phyloP scores from a whole-genome alignment of 1,140 invertebrate genomes.

The Bombus cullumanus region DNA sequence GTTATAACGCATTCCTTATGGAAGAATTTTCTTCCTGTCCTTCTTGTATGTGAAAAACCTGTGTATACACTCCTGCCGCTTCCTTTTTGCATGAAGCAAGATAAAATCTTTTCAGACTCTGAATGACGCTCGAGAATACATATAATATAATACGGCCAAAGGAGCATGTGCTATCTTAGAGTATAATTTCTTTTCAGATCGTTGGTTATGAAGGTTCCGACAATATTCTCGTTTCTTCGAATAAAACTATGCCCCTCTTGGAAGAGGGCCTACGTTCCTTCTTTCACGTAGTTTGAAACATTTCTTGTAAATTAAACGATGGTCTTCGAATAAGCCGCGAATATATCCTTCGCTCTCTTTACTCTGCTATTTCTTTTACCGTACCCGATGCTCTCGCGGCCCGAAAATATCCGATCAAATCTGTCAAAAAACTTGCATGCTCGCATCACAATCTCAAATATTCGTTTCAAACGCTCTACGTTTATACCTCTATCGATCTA shows the following conservation, averaged over 20 bases:
- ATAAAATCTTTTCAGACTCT: constrained; percentile 4
- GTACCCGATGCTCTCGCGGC: rapidly evolving
- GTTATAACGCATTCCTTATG: too few relatives aligned
- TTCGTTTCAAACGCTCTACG: background rate
- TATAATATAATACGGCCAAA: background rate
- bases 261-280: background rate
- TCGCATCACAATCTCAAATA: background rate
- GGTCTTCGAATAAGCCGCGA: background rate
- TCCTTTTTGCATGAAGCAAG: background rate
- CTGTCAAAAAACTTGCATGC: too few relatives aligned
- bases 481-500: background rate
- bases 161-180: background rate
- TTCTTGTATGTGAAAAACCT: background rate
- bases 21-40: too few relatives aligned
- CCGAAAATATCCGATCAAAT: background rate
- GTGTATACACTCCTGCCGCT: background rate
- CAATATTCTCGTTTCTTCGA: background rate
- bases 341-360: too few relatives aligned
- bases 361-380: background rate
- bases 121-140: background rate
- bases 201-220: background rate
- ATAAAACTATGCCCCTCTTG: background rate
- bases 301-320: background rate
- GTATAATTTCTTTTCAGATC: background rate
- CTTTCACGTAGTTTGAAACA: background rate